Evolutionary conservation across 2,797 vertebrate species (phyloP), one percentile per base, ranked within the genome.

Genomic region (Cryptoblepharus egeriae): DNA sequence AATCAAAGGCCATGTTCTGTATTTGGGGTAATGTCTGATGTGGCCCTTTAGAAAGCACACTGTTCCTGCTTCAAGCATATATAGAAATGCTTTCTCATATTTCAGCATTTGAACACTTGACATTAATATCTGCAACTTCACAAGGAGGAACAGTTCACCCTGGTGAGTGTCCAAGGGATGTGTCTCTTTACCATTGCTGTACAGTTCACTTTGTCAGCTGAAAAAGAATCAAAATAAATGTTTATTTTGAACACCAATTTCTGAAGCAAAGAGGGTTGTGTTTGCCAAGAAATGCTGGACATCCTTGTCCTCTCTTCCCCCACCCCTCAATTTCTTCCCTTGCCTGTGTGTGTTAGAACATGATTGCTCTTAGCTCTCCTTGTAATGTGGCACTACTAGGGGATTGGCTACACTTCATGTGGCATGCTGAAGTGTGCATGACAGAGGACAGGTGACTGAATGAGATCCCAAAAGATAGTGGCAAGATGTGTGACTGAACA

Each of bases 231-330:
- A 91, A 87, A 88, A 67, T 69, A 5, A 82, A 35, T 92, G 76
- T 93, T 94, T 92, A 92, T 93, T 93, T 90, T 91, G 84, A 92
- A 91, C 92, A 87, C 68, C 3, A 13, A 70, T 81, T 79, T 93
- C 91, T 81, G 4, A 92, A 81, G 90, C 90, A 92, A 90, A 57
- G 55, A 52, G 26, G n/a, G 39, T 26, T 68, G 70, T 79, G 52
- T 77, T 85, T 90, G 82, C 86, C 83, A 90, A 84, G 87, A 89
- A 39, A 37, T 1, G n/a, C 74, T 79, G 58, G 75, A 67, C n/a
- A 63, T n/a, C 82, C 90, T 87, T 77, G 1, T 75, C 72, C 63
- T 28, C 77, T 82, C 87, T 58, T 26, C 32, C 45, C n/a, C 18
- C 63, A 28, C 28, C 8, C 1, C 0, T 30, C 13, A 71, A 65